Conservation (phyloP, 2,113 vertebrate species). For the Candoia aspera region DNA sequence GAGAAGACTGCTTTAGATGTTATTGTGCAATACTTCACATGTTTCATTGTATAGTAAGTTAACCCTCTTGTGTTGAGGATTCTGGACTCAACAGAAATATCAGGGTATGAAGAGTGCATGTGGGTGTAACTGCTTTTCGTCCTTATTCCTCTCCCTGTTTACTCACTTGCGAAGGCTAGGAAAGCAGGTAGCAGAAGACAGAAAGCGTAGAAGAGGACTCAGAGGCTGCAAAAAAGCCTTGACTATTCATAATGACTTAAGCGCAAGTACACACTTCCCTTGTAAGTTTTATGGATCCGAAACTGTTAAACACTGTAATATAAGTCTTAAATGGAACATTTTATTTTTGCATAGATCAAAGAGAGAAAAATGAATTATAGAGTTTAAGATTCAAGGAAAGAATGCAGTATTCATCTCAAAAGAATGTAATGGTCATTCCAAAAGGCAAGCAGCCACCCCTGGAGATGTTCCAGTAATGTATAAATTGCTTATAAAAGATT, state of each 20-base stretch:
- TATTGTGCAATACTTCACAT: no score
- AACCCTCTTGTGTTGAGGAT: no score
- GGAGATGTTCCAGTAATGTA: not conserved
- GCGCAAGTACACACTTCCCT: not conserved
- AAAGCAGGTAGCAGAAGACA: not conserved
- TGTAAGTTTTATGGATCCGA: not conserved
- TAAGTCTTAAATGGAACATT: not conserved
- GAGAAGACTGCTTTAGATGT: no score
- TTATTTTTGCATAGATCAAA: not conserved
- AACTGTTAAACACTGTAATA: not conserved
- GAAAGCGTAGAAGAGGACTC: not conserved
- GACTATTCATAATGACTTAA: not conserved
- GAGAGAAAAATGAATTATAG: not conserved
- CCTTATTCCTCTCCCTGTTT: no score
- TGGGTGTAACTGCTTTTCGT: no score
- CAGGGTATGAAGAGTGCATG: no score
- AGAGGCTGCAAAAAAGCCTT: not conserved
- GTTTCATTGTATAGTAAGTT: no score
- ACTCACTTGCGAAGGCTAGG: not conserved
- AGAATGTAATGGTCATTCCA: not conserved
- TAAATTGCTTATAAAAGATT: conserved; percentile 9
- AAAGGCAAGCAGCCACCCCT: not conserved
- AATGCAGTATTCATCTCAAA: not conserved
- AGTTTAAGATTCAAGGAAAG: not conserved
- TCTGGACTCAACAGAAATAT: no score